These are phyloP conservation scores for Copidosoma aretas DNA, from an alignment of 2,888 invertebrate genomes.

Conservation along the genomic window DNA sequence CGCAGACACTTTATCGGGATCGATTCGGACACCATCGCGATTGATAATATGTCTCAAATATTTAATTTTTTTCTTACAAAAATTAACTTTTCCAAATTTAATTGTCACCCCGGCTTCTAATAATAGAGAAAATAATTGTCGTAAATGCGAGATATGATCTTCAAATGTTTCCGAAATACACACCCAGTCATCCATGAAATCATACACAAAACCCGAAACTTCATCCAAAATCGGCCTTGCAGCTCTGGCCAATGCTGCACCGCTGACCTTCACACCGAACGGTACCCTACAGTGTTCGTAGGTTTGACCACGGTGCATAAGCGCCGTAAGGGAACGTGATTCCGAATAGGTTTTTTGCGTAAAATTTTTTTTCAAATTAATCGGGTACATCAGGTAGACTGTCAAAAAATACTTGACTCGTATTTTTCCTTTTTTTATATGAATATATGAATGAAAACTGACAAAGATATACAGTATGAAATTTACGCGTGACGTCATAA, in stretches of 20 bases:
- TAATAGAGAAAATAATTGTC: neutral
- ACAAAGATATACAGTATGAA: too few species aligned
- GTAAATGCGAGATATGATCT: neutral
- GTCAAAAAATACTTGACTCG: too few species aligned
- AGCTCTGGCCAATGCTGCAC: neutral
- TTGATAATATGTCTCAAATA: neutral
- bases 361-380: too few species aligned
- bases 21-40: neutral
- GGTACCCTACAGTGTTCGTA: neutral
- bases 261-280: neutral
- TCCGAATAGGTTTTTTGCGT: too few species aligned
- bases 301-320: conserved; percentile 10
- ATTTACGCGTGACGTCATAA: too few species aligned
- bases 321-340: conserved; percentile 36
- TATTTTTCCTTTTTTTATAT: too few species aligned
- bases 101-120: neutral
- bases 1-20: neutral
- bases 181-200: neutral
- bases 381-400: too few species aligned
- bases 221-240: neutral
- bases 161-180: neutral
- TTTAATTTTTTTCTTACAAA: neutral
- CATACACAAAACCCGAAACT: neutral
- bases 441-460: too few species aligned
- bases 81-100: neutral